A percentile compares a stretch with the other conserved stretches of the same genome.
Conservation (phyloP, 2,797 vertebrate genomes). For the Thunnus albacares region DNA sequence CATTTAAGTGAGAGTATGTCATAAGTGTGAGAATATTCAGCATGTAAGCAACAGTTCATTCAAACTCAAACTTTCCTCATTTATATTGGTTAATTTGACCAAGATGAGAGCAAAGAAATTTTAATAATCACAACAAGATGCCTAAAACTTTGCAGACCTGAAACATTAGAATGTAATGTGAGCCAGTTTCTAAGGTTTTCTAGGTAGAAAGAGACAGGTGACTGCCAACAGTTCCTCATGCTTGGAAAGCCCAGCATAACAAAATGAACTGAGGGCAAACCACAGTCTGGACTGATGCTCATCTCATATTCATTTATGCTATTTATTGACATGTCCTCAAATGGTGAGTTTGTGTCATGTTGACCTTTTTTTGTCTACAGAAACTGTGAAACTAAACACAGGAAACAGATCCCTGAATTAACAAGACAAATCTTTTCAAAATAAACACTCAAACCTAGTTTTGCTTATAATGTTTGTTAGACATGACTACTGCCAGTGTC, state of each 20-base stretch:
- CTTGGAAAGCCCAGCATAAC: slow-evolving; percentile 4
- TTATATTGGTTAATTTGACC: neutral
- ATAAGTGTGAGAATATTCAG: neutral
- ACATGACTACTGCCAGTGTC: neutral
- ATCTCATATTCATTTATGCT: slow-evolving; percentile 19
- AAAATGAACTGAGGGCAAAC: slow-evolving; percentile 10
- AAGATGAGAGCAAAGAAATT: neutral
- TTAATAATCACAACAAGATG: neutral
- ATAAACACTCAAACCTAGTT: slow-evolving; percentile 1
- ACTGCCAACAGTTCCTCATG: slow-evolving; percentile 16
- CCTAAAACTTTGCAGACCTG: neutral
- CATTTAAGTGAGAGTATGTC: neutral
- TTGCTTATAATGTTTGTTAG: slow-evolving; percentile 7
- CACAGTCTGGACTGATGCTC: slow-evolving; percentile 15
- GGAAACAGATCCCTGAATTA: neutral
- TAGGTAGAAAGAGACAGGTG: neutral
- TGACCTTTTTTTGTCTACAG: neutral
- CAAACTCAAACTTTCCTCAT: neutral
- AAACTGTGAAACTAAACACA: neutral
- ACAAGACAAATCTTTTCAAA: neutral
- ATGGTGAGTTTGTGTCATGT: neutral
- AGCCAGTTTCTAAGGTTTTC: neutral
- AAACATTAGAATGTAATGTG: neutral
- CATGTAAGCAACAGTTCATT: no score
- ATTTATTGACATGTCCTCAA: slow-evolving; percentile 15